Base-by-base conservation (phyloP, 1,140 invertebrate genomes). In the Platorchestia sp. region DNA sequence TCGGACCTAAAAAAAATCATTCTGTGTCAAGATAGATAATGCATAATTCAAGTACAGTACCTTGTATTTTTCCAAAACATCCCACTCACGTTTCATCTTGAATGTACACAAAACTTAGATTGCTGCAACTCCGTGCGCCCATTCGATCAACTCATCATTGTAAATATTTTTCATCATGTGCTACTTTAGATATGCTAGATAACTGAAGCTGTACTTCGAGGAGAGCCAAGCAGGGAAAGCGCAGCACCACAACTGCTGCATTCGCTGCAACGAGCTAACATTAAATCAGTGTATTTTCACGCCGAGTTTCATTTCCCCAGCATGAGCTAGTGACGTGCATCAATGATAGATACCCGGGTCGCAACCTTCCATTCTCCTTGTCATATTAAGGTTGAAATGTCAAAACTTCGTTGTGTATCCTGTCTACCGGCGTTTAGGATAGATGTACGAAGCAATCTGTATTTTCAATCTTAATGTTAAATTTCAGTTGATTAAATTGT, bases 71-170 rank as follows among this genome's bases (percentile, higher is more conserved):
- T 75, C 14, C 7, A 36, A n/a, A n/a, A 75, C 10, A 75, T 36
- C 27, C 59, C 14, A 75, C 10, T 75, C 3, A 75, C 27, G 27
- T 36, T 75, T 36, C 27, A 36, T 3, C 59, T 75, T 75, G 7
- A 75, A 75, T 27, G 59, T 75, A 75, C 14, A 27, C 59, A 75
- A 75, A 75, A 75, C 14, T 75, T 75, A 3, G 36, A 75, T 75
- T 14, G 7, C 59, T 75, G 27, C 59, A 75, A 75, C 59, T 75
- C 59, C 59, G 59, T 19, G 59, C 59, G 59, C 87, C 36, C 87
- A 89, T 89, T 89, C 87, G 43, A 89, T 43, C 59, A 75, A 89
- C 43, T 89, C 87, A 89, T 89, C 87, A 89, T 44, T 89, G 87
- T 89, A 89, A 89, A 89, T 89, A 89, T 5, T 89, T 89, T 89